Base-by-base conservation (phyloP, 2,888 invertebrate genomes). In the Linyphia triangularis region DNA sequence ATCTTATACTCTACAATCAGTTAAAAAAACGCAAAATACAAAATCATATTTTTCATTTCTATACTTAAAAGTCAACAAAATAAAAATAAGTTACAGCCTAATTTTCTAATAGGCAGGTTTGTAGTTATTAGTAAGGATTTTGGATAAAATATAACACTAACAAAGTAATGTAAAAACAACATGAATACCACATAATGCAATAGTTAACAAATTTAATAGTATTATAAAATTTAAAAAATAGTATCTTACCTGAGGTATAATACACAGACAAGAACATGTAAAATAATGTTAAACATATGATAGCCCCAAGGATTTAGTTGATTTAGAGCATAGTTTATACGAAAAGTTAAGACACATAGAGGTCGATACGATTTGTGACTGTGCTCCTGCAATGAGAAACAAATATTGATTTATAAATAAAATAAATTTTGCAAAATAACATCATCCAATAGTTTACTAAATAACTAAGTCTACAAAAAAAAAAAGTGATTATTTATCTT, bases 171-270 rank as follows among this genome's bases (percentile, higher is more conserved):
- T n/a, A n/a, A n/a, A n/a, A n/a, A n/a, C n/a, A n/a, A n/a, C n/a
- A n/a, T n/a, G n/a, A n/a, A n/a, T n/a, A n/a, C n/a, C n/a, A n/a
- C n/a, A n/a, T n/a, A n/a, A n/a, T n/a, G n/a, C n/a, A n/a, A n/a
- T n/a, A n/a, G n/a, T n/a, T n/a, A n/a, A n/a, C n/a, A n/a, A n/a
- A n/a, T n/a, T n/a, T n/a, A n/a, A n/a, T n/a, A n/a, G n/a, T n/a
- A n/a, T n/a, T n/a, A n/a, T n/a, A n/a, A n/a, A 65, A 63, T 22
- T 63, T 59, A n/a, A 65, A 28, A 19, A 33, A 63, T 63, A 43
- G 22, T 28, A 9, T 93, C 93, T 93, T 93, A 97, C 97, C 96
- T 96, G 94, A 96, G 96, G 94, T 97, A 98, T 92, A 98, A 95
- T 90, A 98, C 93, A 91, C 97, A 97, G 89, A 90, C 91, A 13